Percentiles rank a stretch among this genome's conserved stretches.
Evolutionary conservation across 2,113 vertebrate genomes (phyloP).

Genomic region (Ptilonorhynchus violaceus): DNA sequence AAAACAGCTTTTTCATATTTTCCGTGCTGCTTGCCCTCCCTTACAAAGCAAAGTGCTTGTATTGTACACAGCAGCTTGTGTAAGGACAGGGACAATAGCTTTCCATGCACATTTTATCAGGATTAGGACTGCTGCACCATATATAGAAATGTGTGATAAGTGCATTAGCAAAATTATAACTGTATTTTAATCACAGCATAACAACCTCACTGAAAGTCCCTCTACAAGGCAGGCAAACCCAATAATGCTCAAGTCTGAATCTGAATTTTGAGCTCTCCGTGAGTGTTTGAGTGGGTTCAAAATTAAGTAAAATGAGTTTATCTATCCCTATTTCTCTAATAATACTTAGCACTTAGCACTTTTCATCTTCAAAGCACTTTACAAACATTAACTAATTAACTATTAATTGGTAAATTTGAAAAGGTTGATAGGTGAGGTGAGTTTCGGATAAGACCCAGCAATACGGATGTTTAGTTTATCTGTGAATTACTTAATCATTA

Average conservation of each 20-base stretch:
- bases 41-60: neutral
- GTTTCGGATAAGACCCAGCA: conserved; percentile 73
- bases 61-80: neutral
- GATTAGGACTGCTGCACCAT: conserved; percentile 33
- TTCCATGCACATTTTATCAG: conserved; percentile 21
- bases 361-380: conserved; percentile 74
- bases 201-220: neutral
- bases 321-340: conserved; percentile 67
- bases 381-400: conserved; percentile 76
- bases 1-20: neutral
- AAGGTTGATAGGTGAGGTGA: conserved; percentile 78
- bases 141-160: conserved; percentile 41
- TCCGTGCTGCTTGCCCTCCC: neutral
- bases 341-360: conserved; percentile 71
- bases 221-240: conserved; percentile 10
- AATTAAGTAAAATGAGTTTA: conserved; percentile 73
- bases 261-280: conserved; percentile 40
- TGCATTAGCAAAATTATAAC: conserved; percentile 52
- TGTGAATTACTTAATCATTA: conserved; percentile 79
- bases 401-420: conserved; percentile 78
- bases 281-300: conserved; percentile 63
- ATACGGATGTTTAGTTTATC: conserved; percentile 77
- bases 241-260: conserved; percentile 20
- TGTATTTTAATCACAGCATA: conserved; percentile 46
- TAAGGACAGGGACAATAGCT: conserved; percentile 38